Evolutionary conservation across 2,797 vertebrate genomes (phyloP), one percentile per base, ranked within the genome.

Genomic region (Dromococcyx pavoninus): DNA sequence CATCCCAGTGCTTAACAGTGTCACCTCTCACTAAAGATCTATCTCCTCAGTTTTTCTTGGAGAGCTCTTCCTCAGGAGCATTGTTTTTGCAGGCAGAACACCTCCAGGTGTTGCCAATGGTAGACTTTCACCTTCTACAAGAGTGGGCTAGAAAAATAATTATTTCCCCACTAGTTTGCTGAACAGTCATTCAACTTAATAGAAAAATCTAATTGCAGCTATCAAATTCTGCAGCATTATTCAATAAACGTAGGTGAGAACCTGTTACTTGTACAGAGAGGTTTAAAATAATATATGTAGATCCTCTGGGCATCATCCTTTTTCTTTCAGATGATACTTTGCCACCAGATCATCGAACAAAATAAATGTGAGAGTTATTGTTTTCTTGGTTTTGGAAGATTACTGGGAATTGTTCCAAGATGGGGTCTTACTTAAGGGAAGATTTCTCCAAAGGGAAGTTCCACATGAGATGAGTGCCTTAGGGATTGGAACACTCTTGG

Each of bases 151-250:
- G 43, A 62, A 93, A n/a, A 93, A 77, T 41, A 67, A 73, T 54
- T 5, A 65, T 79, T 87, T 87, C 44, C 78, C 61, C 65, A 71
- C 44, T 54, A 70, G 60, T 3, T 86, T 87, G 65, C 60, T 73
- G 53, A 83, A 35, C 18, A 50, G 60, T 71, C 44, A 50, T 17
- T 32, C 10, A 27, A 46, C 73, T 76, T 79, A 91, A 93, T 11
- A 88, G 79, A 74, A 94, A 94, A 88, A 89, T 93, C 73, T 48
- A 43, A 57, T 62, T 85, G 43, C 39, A 56, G 78, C 39, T 89
- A 75, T 77, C 76, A 89, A 35, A 85, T 93, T 91, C 82, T 79
- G 61, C 60, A 72, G 60, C 77, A 60, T 21, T 35, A 62, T 46
- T 89, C 79, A 88, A 41, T 88, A 92, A 91, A 81, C 13, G 18